Conservation (phyloP, 2,888 invertebrate species). For the Lasius platythorax region DNA sequence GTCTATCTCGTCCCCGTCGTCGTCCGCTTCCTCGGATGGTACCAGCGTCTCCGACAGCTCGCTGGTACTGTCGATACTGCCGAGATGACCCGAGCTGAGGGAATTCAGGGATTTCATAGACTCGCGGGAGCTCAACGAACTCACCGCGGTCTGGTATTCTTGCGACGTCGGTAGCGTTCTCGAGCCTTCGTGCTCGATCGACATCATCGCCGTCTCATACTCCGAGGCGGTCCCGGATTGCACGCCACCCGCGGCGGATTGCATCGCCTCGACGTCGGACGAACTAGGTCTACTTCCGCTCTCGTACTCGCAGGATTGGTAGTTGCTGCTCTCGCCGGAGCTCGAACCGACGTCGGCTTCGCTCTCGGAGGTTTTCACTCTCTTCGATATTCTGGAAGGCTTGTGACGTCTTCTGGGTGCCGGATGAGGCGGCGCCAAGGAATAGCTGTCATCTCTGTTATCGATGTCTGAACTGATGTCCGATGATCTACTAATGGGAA, state of each 20-base stretch:
- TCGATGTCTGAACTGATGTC: conserved; percentile 81
- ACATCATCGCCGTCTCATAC: conserved; percentile 94
- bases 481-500: conserved; percentile 79
- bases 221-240: conserved; percentile 92
- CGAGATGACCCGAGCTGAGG: conserved; percentile 95
- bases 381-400: conserved; percentile 84
- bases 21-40: conserved; percentile 92
- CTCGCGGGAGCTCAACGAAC: conserved; percentile 95
- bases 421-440: conserved; percentile 79
- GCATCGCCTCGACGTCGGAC: conserved; percentile 94
- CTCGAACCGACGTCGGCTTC: conserved; percentile 94
- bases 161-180: conserved; percentile 92
- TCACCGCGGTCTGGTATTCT: conserved; percentile 95
- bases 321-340: conserved; percentile 94
- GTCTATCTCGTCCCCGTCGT: conserved; percentile 89
- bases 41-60: conserved; percentile 97
- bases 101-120: conserved; percentile 96
- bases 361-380: conserved; percentile 91
- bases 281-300: conserved; percentile 93
- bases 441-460: conserved; percentile 77
- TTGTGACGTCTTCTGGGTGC: conserved; percentile 84
- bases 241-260: conserved; percentile 80
- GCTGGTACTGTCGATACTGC: conserved; percentile 94
- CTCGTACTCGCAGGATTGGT: conserved; percentile 94
- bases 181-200: conserved; percentile 91